Evolutionary conservation across 2,888 invertebrate species (phyloP), one percentile per base, ranked within the genome.

Genomic region (Eurois occulta): DNA sequence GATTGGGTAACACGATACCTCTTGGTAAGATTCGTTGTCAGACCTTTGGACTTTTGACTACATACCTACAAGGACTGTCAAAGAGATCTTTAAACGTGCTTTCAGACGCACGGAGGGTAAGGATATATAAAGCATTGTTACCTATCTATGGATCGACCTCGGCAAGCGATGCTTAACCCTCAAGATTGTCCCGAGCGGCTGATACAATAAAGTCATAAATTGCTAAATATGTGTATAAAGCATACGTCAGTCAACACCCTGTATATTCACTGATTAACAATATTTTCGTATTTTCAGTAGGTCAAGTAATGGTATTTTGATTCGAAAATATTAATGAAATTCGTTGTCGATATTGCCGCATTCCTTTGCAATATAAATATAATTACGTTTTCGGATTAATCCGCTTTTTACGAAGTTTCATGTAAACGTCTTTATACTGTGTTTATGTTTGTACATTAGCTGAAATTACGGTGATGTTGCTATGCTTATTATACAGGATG

Each of bases 251-350:
- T 10, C 18, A 83, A 67, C 66, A 79, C 0, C 41, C 66, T 72
- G 58, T 78, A 55, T 18, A 24, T 60, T 66, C 16, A 11, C 46
- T 72, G 71, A 62, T 67, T 68, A 84, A 80, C 55, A 58, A 52
- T 43, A 71, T 79, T 78, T 43, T 74, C 55, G 28, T 72, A 48
- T 85, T 81, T 64, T 32, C 48, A 64, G 74, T 64, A 60, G 75
- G 62, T 77, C 69, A 71, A 62, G 38, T 86, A 86, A 86, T 71
- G 75, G 75, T 75, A 80, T 80, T 87, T 85, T 86, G 72, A 80
- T 87, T 80, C 67, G 48, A 80, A n/a, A 62, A 77, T 72, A 76
- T 84, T 84, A 80, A 83, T 71, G 6, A 73, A 81, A 72, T 52
- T 73, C 48, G 72, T 43, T 64, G 64, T 73, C 68, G 68, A 80